Evolutionary conservation across 1,140 invertebrate genomes (phyloP).

Genomic region (Rhagoletis zephyria): DNA sequence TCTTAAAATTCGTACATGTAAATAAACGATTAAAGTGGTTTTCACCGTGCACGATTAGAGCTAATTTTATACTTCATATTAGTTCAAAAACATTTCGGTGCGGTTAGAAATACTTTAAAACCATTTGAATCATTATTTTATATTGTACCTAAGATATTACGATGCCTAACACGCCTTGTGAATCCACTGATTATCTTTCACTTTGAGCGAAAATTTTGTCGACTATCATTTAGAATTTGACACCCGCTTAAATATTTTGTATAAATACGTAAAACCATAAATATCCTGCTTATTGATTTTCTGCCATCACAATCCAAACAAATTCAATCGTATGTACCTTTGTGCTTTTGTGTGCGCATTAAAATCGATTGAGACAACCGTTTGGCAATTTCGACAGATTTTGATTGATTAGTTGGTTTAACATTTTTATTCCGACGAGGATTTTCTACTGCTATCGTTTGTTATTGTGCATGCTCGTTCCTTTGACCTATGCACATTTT

Average conservation of each 20-base stretch:
- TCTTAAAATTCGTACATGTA: too few species aligned
- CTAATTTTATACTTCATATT: too few species aligned
- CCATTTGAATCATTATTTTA: too few species aligned
- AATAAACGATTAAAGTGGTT: too few species aligned
- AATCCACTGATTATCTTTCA: neutral
- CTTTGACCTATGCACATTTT: too few species aligned
- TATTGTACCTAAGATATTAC: too few species aligned
- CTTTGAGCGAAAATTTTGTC: neutral
- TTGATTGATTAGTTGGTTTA: constrained; percentile 26
- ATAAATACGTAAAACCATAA: too few species aligned
- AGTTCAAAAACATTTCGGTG: too few species aligned
- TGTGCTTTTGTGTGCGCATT: neutral
- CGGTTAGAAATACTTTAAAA: too few species aligned
- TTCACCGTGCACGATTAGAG: too few species aligned
- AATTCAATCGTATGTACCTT: neutral
- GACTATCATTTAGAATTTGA: neutral
- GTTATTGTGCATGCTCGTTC: neutral
- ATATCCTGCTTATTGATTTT: constrained; percentile 15
- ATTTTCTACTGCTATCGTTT: neutral
- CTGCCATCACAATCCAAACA: neutral
- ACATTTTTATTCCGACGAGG: neutral
- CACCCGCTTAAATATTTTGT: constrained; percentile 1
- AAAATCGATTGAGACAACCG: neutral
- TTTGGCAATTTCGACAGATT: constrained; percentile 32
- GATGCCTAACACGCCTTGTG: too few species aligned